Percentiles rank a stretch among this genome's conserved stretches.
Evolutionary conservation across 2,113 vertebrate species (phyloP).

Genomic region (Nothobranchius kuhntae): DNA sequence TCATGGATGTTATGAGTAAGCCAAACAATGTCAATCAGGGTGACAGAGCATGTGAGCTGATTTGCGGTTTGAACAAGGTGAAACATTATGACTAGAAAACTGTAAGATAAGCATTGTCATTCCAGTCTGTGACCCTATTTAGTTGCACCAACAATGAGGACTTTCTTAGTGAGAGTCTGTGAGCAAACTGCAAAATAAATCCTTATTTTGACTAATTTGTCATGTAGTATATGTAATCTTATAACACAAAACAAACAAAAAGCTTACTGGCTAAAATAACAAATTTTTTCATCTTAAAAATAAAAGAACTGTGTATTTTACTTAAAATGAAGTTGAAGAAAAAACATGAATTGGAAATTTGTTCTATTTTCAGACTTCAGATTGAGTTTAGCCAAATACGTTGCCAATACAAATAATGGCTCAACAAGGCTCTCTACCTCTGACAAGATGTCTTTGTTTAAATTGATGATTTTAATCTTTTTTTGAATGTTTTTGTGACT

Average conservation of each 20-base stretch:
- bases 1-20: constrained; percentile 59
- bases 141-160: constrained; percentile 9
- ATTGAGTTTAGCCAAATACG: constrained; percentile 29
- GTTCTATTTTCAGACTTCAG: constrained; percentile 39
- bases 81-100: constrained; percentile 11
- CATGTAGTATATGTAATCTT: too few relatives aligned
- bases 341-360: constrained; percentile 32
- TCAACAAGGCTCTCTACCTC: constrained; percentile 53
- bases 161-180: constrained; percentile 3
- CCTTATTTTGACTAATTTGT: too few relatives aligned
- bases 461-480: too few relatives aligned
- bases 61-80: constrained; percentile 38
- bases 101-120: constrained; percentile 55
- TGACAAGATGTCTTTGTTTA: constrained; percentile 54
- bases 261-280: background rate
- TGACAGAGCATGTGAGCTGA: constrained; percentile 9
- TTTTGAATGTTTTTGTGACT: constrained; percentile 8
- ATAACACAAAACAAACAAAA: background rate
- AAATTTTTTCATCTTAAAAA: background rate
- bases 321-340: constrained; percentile 1
- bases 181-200: too few relatives aligned
- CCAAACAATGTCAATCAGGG: constrained; percentile 35
- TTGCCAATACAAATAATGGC: constrained; percentile 38
- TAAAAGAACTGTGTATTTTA: background rate
- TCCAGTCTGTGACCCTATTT: constrained; percentile 12